Evolutionary conservation across 1,140 invertebrate genomes (phyloP).

Genomic region (Amphibalanus amphitrite): DNA sequence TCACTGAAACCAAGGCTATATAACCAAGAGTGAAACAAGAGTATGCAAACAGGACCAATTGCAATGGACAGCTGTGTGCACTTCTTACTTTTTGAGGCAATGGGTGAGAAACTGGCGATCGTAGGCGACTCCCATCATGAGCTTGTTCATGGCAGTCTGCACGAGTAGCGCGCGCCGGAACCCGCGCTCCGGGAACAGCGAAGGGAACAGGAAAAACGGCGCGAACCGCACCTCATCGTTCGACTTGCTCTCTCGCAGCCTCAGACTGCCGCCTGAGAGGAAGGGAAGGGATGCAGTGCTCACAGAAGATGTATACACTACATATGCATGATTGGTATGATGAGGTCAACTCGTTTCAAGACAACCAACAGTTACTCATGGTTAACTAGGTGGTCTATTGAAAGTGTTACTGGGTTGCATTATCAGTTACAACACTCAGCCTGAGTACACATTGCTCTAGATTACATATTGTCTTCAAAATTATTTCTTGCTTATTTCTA

Average conservation of each 20-base stretch:
- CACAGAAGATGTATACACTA: too few species aligned
- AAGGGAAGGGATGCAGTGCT: too few species aligned
- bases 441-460: too few species aligned
- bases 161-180: not conserved
- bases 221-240: not conserved
- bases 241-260: not conserved
- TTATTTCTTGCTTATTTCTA: too few species aligned
- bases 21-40: not conserved
- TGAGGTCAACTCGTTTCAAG: too few species aligned
- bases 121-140: not conserved
- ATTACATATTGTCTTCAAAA: too few species aligned
- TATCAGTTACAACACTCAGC: too few species aligned
- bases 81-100: not conserved
- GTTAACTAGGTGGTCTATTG: too few species aligned
- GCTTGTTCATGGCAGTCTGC: not conserved
- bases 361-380: too few species aligned
- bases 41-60: not conserved
- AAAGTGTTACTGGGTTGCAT: too few species aligned
- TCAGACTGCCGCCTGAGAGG: not conserved
- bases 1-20: too few species aligned
- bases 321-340: too few species aligned
- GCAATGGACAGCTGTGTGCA: not conserved
- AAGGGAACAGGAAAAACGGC: not conserved
- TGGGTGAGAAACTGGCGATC: conserved; percentile 1
- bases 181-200: not conserved